Conservation (phyloP, 2,113 vertebrate species). For the Cyanocitta stelleri region DNA sequence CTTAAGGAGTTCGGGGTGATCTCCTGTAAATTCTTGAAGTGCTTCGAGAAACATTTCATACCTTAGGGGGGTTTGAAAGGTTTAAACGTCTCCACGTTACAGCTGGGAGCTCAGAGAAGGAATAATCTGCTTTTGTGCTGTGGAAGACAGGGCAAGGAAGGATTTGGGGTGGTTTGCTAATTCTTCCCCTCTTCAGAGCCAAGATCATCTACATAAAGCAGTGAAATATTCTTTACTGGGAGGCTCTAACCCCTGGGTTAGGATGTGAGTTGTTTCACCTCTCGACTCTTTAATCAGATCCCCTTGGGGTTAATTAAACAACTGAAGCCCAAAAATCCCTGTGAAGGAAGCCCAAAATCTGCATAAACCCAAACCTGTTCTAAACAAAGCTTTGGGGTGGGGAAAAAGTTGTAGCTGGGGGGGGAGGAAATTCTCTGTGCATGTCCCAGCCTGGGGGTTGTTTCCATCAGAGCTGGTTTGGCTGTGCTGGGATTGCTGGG, state of each 20-base stretch:
- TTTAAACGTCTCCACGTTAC: background rate
- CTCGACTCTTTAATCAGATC: constrained; percentile 21
- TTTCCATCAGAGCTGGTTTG: background rate
- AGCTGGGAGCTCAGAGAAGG: background rate
- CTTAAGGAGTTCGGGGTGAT: background rate
- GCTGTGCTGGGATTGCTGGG: background rate
- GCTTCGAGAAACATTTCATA: background rate
- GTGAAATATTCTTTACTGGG: background rate
- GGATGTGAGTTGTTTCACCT: background rate
- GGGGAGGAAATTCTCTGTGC: background rate
- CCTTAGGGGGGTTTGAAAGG: background rate
- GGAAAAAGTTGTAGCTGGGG: fast-evolving
- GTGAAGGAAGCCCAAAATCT: background rate
- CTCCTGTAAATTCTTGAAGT: background rate
- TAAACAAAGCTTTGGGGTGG: background rate
- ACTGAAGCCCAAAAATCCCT: background rate
- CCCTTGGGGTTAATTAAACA: background rate
- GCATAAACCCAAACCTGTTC: background rate
- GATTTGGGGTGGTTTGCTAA: background rate
- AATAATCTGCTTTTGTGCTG: background rate
- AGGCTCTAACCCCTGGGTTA: background rate
- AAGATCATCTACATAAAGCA: background rate
- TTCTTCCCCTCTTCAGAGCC: background rate
- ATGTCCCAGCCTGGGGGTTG: background rate
- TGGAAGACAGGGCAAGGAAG: background rate